These are phyloP conservation scores for Zygaena filipendulae DNA, from an alignment of 2,888 invertebrate species.

Conservation along the genomic window DNA sequence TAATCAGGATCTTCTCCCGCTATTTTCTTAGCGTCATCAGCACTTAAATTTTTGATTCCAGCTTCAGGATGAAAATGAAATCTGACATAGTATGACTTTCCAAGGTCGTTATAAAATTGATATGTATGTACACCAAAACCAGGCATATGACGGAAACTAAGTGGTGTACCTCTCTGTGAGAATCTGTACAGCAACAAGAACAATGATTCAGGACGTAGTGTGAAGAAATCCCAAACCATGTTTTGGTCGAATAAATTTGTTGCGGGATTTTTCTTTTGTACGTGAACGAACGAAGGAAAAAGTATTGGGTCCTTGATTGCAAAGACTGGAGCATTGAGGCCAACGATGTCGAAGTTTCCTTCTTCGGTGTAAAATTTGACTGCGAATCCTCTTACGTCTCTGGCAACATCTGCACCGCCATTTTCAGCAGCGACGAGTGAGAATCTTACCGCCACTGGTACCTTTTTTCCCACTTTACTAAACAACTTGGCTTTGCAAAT, in stretches of 20 bases:
- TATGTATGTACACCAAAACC: conserved; percentile 93
- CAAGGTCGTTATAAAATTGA: conserved; percentile 80
- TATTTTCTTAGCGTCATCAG: conserved; percentile 72
- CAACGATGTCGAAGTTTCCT: conserved; percentile 90
- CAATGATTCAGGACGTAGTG: conserved; percentile 83
- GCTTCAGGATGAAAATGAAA: conserved; percentile 91
- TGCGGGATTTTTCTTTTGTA: conserved; percentile 91
- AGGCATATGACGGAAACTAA: conserved; percentile 90
- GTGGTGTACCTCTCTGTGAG: conserved; percentile 88
- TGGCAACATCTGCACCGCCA: conserved; percentile 86
- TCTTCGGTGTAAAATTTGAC: conserved; percentile 92
- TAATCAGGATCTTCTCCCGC: conserved; percentile 87
- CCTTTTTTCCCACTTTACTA: conserved; percentile 76
- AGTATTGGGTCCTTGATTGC: conserved; percentile 86
- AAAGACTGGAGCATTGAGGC: conserved; percentile 89
- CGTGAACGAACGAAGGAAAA: conserved; percentile 92
- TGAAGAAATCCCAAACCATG: conserved; percentile 93
- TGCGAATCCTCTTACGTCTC: conserved; percentile 91
- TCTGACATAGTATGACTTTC: conserved; percentile 80
- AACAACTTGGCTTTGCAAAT: conserved; percentile 82
- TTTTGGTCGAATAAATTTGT: conserved; percentile 86
- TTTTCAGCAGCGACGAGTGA: conserved; percentile 85
- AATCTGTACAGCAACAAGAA: conserved; percentile 86
- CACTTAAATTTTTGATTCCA: conserved; percentile 79
- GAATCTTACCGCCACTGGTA: conserved; percentile 81